Conservation (phyloP, 2,797 vertebrate genomes). For the Urophycis tenuis region DNA sequence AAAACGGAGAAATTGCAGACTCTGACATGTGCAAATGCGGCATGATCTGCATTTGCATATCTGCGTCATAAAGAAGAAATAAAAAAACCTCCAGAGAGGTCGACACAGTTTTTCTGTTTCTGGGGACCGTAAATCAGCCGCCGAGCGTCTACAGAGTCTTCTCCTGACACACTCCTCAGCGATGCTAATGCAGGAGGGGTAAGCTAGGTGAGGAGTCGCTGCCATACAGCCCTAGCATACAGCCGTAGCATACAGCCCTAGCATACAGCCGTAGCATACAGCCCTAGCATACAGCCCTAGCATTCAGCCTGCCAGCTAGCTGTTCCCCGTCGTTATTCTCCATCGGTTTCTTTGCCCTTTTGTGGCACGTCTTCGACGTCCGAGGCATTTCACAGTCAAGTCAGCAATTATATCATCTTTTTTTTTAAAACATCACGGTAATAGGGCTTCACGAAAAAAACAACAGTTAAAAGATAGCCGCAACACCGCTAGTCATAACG, state of each 20-base stretch:
- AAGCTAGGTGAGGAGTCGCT: neutral
- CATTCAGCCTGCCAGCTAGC: neutral
- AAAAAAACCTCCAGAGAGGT: neutral
- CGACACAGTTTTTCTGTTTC: neutral
- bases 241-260: neutral
- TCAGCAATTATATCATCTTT: neutral
- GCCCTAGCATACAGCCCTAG: too few species aligned
- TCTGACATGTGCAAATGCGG: neutral
- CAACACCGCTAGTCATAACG: neutral
- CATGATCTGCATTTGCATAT: neutral
- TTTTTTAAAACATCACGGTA: neutral
- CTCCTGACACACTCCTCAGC: neutral
- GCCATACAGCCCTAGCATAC: neutral
- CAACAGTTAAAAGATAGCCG: neutral
- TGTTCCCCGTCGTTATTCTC: neutral
- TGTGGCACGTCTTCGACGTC: neutral
- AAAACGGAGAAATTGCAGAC: neutral
- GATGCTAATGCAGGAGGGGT: neutral
- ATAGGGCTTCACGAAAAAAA: neutral
- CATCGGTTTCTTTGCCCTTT: neutral
- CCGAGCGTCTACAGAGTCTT: neutral
- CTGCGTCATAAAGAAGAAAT: neutral
- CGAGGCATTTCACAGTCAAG: neutral
- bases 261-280: neutral
- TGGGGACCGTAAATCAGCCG: neutral